Conservation (phyloP, 2,888 invertebrate genomes). For the Caenorhabditis zanzibari region DNA sequence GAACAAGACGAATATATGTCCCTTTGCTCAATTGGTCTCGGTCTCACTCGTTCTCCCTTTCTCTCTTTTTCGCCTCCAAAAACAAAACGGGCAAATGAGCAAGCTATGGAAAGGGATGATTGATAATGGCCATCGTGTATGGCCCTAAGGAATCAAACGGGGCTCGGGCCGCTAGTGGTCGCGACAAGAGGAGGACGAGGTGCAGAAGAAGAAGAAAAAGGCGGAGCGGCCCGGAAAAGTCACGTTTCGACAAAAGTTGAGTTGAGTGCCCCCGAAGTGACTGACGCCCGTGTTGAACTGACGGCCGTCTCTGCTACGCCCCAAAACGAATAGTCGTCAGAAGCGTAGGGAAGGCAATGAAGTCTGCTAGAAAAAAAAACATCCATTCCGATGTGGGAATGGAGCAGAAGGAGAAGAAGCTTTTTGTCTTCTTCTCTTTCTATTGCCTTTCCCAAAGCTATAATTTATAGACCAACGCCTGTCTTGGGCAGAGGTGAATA, state of each 20-base stretch:
- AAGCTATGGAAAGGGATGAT: constrained; percentile 45
- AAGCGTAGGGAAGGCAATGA: constrained; percentile 4
- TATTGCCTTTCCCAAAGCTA: constrained; percentile 16
- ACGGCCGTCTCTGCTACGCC: constrained; percentile 6
- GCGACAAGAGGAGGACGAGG: constrained; percentile 22
- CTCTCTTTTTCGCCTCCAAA: neutral
- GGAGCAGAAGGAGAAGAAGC: neutral
- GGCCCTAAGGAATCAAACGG: constrained; percentile 25
- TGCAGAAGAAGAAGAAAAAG: constrained; percentile 42
- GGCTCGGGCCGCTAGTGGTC: constrained; percentile 6
- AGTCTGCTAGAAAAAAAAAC: constrained; percentile 21
- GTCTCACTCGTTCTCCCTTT: neutral
- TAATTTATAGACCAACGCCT: constrained; percentile 8
- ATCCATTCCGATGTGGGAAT: constrained; percentile 8
- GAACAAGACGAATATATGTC: constrained; percentile 48
- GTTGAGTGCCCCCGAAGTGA: constrained; percentile 57
- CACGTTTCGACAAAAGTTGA: constrained; percentile 61
- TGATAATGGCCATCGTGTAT: constrained; percentile 46
- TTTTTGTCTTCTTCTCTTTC: constrained; percentile 15
- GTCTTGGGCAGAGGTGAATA: constrained; percentile 2
- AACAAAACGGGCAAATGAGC: constrained; percentile 50
- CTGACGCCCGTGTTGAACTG: constrained; percentile 48
- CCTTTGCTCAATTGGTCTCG: constrained; percentile 28
- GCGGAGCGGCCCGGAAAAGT: constrained; percentile 53
- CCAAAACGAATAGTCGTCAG: constrained; percentile 44